A percentile compares a stretch with the other conserved stretches of the same genome.
Evolutionary conservation across 2,888 invertebrate species (phyloP).

Genomic region (Erannis defoliaria): DNA sequence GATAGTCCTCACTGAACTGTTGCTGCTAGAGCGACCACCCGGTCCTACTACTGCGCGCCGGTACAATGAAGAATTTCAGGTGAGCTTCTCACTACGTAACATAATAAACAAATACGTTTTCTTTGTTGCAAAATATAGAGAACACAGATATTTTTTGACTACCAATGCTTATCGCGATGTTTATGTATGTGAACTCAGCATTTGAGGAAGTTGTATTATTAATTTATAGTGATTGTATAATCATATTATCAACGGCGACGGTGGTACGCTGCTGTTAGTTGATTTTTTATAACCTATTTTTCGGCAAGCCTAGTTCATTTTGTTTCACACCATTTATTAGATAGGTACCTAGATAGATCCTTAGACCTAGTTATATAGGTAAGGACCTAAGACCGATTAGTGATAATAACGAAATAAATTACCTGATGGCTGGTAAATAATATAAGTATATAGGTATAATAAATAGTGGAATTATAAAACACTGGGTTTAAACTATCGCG

Average conservation of each 20-base stretch:
- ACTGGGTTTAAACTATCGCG: no score
- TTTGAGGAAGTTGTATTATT: conserved; percentile 11
- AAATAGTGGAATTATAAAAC: no score
- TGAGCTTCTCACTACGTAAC: conserved; percentile 49
- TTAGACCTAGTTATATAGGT: no score
- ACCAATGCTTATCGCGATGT: not conserved
- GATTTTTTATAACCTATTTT: not conserved
- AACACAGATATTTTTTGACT: conserved; percentile 5
- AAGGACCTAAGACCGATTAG: no score
- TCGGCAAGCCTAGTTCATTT: no score
- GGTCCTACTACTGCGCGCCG: conserved; percentile 84
- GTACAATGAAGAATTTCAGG: conserved; percentile 91
- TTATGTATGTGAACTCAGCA: conserved; percentile 6
- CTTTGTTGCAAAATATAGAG: conserved; percentile 26
- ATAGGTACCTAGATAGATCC: no score
- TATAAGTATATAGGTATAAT: no score
- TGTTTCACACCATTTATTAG: no score
- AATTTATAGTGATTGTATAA: not conserved
- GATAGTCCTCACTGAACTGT: conserved; percentile 94
- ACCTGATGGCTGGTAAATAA: no score
- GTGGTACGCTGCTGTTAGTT: not conserved
- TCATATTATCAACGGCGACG: not conserved
- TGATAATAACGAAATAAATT: no score
- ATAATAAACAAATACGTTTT: conserved; percentile 28
- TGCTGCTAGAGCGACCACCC: conserved; percentile 85